phyloP scores from a whole-genome alignment of 1,140 invertebrate species.

The Anastatus disparis region DNA sequence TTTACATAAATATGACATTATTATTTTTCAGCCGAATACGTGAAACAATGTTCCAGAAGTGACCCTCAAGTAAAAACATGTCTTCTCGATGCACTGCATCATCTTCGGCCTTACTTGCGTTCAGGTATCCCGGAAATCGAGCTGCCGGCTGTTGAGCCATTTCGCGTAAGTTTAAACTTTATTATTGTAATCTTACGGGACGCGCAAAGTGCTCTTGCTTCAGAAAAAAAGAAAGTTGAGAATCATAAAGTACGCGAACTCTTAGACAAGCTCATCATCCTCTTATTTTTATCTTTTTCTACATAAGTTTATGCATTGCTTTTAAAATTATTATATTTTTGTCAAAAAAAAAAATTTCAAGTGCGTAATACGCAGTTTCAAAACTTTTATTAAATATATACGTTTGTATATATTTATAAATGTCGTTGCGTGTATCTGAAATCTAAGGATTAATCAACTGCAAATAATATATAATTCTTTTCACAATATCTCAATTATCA shows the following conservation, averaged over 20 bases:
- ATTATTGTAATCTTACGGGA: slow-evolving; percentile 4
- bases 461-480: too few relatives aligned
- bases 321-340: too few relatives aligned
- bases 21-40: slow-evolving; percentile 72
- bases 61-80: slow-evolving; percentile 75
- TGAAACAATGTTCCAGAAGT: slow-evolving; percentile 74
- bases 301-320: background rate
- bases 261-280: too few relatives aligned
- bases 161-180: slow-evolving; percentile 64
- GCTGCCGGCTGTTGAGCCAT: slow-evolving; percentile 77
- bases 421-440: too few relatives aligned
- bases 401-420: too few relatives aligned
- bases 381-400: too few relatives aligned
- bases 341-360: too few relatives aligned
- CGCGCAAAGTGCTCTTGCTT: background rate
- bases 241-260: slow-evolving; percentile 4
- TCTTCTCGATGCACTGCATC: slow-evolving; percentile 71
- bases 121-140: slow-evolving; percentile 76
- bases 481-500: too few relatives aligned
- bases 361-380: too few relatives aligned
- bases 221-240: slow-evolving; percentile 22
- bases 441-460: too few relatives aligned
- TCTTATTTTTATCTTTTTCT: too few relatives aligned
- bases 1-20: background rate
- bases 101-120: slow-evolving; percentile 74